phyloP scores from a whole-genome alignment of 2,888 invertebrate species.

The Ischnus inquisitorius region DNA sequence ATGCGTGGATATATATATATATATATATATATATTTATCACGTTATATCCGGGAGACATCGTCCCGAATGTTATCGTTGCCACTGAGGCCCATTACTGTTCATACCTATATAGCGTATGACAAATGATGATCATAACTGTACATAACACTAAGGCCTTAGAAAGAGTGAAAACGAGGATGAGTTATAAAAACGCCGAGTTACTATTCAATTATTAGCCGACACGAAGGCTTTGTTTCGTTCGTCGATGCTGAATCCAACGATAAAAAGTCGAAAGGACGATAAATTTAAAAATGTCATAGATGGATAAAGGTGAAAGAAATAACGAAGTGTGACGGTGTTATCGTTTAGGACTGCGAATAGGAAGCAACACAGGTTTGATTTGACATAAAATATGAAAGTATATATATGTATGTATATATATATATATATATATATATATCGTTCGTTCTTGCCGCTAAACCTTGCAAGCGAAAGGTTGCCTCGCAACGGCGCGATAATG shows the following conservation, averaged over 20 bases:
- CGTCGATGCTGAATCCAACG: constrained; percentile 24
- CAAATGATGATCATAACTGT: constrained; percentile 77
- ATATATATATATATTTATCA: constrained; percentile 55
- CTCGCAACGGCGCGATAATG: constrained; percentile 27
- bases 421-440: too few relatives aligned
- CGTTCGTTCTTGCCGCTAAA: constrained; percentile 80
- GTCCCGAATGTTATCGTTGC: constrained; percentile 68
- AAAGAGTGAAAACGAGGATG: constrained; percentile 62
- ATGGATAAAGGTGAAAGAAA: constrained; percentile 31
- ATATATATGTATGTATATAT: too few relatives aligned
- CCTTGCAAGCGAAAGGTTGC: constrained; percentile 29
- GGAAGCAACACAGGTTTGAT: constrained; percentile 70
- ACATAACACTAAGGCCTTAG: constrained; percentile 78
- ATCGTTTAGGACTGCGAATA: constrained; percentile 34
- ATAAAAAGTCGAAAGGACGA: constrained; percentile 36
- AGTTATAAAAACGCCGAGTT: constrained; percentile 38
- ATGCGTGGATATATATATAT: constrained; percentile 41
- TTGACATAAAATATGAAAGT: too few relatives aligned
- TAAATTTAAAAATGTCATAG: constrained; percentile 14
- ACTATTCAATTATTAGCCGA: constrained; percentile 34
- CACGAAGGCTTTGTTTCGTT: constrained; percentile 19
- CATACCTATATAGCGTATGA: constrained; percentile 60
- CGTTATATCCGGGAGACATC: constrained; percentile 53
- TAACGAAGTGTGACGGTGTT: constrained; percentile 28
- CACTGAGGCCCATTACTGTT: constrained; percentile 65